Conservation (phyloP, 1,140 invertebrate species). For the Odontomachus brunneus region DNA sequence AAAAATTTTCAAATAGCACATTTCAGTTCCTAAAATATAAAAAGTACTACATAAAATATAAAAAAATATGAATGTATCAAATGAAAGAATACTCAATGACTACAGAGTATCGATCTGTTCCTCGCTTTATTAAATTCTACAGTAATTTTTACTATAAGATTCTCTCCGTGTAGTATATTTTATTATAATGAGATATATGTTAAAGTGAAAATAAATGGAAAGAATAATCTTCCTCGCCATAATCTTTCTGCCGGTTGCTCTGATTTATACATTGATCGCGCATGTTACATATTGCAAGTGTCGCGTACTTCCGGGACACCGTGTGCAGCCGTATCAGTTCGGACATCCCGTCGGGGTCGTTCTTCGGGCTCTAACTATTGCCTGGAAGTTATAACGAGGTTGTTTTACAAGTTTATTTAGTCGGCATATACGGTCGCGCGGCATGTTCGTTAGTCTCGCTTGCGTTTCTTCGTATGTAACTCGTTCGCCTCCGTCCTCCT, state of each 20-base stretch:
- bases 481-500: conserved; percentile 4
- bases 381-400: conserved; percentile 55
- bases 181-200: too few species aligned
- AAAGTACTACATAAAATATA: too few species aligned
- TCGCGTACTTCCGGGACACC: conserved; percentile 23
- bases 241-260: neutral
- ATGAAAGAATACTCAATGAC: too few species aligned
- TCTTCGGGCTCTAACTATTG: conserved; percentile 22
- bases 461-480: conserved; percentile 34
- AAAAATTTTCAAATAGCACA: too few species aligned
- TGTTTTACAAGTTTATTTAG: conserved; percentile 44
- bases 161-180: too few species aligned
- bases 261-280: neutral
- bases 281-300: neutral
- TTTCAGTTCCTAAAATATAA: too few species aligned
- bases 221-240: neutral
- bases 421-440: neutral
- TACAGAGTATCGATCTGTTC: too few species aligned
- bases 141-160: too few species aligned
- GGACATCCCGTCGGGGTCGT: conserved; percentile 29
- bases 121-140: too few species aligned
- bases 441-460: conserved; percentile 49
- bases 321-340: conserved; percentile 22
- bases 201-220: too few species aligned
- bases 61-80: too few species aligned